Evolutionary conservation across 2,113 vertebrate genomes (phyloP), one percentile per base, ranked within the genome.

Genomic region (Nothoprocta perdicaria): DNA sequence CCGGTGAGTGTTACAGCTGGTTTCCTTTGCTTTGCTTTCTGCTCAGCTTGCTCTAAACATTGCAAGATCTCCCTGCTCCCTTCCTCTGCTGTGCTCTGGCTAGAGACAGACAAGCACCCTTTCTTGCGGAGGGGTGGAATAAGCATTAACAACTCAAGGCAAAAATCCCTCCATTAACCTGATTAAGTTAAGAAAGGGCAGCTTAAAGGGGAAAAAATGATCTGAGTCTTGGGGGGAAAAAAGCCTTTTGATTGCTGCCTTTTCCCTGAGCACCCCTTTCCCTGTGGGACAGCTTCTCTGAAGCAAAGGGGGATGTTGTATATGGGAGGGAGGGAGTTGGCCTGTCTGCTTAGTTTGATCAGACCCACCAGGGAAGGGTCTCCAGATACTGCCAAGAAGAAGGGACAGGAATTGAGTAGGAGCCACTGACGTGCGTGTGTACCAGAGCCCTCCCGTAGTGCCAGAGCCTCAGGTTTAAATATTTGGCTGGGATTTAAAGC

Each of bases 1-100:
- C 95, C 86, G 96, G 98, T 98, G 92, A 97, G 97, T 98, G 68
- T 96, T 86, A 65, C 87, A 87, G 41, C 33, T 88, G 60, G 18
- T 69, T 93, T 92, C 50, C 76, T 93, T 81, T 79, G 4, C 75
- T 83, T 95, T 77, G 66, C 81, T 95, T 94, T 88, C 86, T 95
- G 92, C 89, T 95, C 69, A 79, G 94, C 71, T 92, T 93, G 88
- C 82, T 91, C 80, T 80, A 85, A 95, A 91, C 73, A 61, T 45
- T 93, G 80, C 82, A 93, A 89, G 85, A 73, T 94, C 80, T 84
- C 89, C 96, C 76, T 96, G 87, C 91, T 93, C 91, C 91, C 92
- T 78, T 84, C 65, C 55, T 92, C 92, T 95, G 86, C 92, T 85
- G 78, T 86, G 90, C 91, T 95, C 63, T 96, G 80, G 80, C 91